phyloP scores from a whole-genome alignment of 2,888 invertebrate species.

The Drosophila subquinaria region DNA sequence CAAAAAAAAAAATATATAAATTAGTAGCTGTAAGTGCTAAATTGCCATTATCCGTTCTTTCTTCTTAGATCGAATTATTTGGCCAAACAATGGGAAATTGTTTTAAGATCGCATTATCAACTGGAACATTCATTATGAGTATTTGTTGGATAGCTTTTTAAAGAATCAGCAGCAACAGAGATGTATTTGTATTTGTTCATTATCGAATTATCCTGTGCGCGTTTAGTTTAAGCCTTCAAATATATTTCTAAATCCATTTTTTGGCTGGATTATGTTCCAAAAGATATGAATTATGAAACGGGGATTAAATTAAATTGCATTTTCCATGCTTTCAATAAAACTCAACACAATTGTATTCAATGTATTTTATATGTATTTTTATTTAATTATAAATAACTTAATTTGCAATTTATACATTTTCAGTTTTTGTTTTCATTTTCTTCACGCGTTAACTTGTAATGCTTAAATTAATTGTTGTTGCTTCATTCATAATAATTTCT shows the following conservation, averaged over 20 bases:
- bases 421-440: slow-evolving; percentile 41
- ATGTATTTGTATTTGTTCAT: slow-evolving; percentile 46
- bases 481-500: slow-evolving; percentile 69
- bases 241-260: slow-evolving; percentile 15
- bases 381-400: slow-evolving; percentile 86
- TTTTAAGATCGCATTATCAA: slow-evolving; percentile 15
- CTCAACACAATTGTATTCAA: slow-evolving; percentile 40
- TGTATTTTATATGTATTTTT: slow-evolving; percentile 80
- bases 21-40: slow-evolving; percentile 60
- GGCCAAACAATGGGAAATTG: slow-evolving; percentile 10
- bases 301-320: background rate
- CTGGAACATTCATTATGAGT: slow-evolving; percentile 35
- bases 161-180: slow-evolving; percentile 6
- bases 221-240: slow-evolving; percentile 59
- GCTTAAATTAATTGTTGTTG: slow-evolving; percentile 62
- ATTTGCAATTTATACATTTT: slow-evolving; percentile 81
- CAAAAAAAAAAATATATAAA: slow-evolving; percentile 44
- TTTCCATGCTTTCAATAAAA: background rate
- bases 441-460: slow-evolving; percentile 63
- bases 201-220: slow-evolving; percentile 50
- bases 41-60: slow-evolving; percentile 2
- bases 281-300: background rate
- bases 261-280: too few species aligned
- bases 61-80: background rate
- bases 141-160: slow-evolving; percentile 52